Base-by-base conservation (phyloP, 2,888 invertebrate genomes). In the Zhuqinia jingwanae region DNA sequence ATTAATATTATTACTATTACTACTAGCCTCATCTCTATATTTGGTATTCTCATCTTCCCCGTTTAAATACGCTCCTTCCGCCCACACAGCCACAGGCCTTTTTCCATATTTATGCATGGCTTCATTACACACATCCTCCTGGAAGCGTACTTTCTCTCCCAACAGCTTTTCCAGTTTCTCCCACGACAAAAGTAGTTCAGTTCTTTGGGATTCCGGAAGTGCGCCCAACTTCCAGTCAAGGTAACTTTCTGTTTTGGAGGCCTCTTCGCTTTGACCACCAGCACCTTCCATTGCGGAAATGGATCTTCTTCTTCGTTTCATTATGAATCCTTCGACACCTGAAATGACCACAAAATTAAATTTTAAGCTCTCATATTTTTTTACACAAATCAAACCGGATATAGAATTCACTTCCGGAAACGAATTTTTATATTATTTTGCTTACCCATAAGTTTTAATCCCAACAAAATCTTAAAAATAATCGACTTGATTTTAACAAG, bases 401-500 rank as follows among this genome's bases (percentile, higher is more conserved):
- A n/a, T n/a, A n/a, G n/a, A 2, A 36, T 30, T 15, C 63, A 30
- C 36, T 63, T 63, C 63, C 30, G 36, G 36, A n/a, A n/a, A n/a
- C n/a, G n/a, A n/a, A n/a, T n/a, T n/a, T n/a, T n/a, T n/a, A n/a
- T n/a, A n/a, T n/a, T n/a, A n/a, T n/a, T n/a, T n/a, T n/a, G n/a
- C 87, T 88, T 85, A 90, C 90, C 90, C 79, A 89, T 76, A 0
- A 87, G 77, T 58, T 83, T 87, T 5, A 90, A 58, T 27, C 90
- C 90, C 36, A 89, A 77, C 56, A 89, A 87, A 63, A 89, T 80
- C 84, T 90, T 90, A 75, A 90, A 76, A 77, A 88, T 87, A 60
- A 89, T 79, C 25, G 89, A 89, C 85, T 90, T 90, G 30, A 89
- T 85, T 85, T 90, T 90, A 58, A 89, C 90, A 73, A 89, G 77